Conservation (phyloP, 2,888 invertebrate genomes). For the Artemia sinica region DNA sequence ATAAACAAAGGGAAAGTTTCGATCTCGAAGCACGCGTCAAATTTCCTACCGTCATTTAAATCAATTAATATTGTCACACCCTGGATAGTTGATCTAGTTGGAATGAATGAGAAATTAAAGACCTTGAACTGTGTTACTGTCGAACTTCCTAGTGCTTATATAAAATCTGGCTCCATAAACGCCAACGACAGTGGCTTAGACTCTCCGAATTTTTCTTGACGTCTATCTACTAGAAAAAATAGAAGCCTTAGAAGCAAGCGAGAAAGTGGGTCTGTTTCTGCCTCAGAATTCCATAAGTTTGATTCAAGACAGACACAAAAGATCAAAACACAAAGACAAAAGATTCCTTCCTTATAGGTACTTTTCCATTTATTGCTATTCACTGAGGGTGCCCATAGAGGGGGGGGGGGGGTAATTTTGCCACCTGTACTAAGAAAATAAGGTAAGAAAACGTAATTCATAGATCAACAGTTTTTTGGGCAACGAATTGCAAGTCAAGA, state of each 20-base stretch:
- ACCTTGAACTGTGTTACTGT: conserved; percentile 54
- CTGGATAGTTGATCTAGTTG: conserved; percentile 50
- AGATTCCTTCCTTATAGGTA: too few species aligned
- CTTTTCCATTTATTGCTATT: too few species aligned
- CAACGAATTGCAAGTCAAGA: too few species aligned
- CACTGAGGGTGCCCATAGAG: too few species aligned
- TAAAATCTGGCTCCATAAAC: neutral
- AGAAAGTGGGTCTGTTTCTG: conserved; percentile 1
- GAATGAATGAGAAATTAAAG: conserved; percentile 49
- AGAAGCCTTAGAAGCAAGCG: neutral
- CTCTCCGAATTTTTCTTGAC: neutral
- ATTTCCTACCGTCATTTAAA: conserved; percentile 37
- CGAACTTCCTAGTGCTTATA: conserved; percentile 39
- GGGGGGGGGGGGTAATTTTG: too few species aligned
- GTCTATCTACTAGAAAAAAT: neutral
- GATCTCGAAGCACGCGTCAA: conserved; percentile 45
- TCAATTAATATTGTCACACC: conserved; percentile 37
- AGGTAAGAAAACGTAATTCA: too few species aligned
- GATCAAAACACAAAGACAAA: too few species aligned
- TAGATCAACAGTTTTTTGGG: too few species aligned
- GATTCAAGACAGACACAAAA: neutral
- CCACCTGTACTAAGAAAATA: too few species aligned
- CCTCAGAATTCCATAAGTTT: neutral
- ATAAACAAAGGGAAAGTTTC: conserved; percentile 63
- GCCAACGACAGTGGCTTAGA: neutral